Base-by-base conservation (phyloP, 2,113 vertebrate genomes). In the Pelodiscus sinensis region DNA sequence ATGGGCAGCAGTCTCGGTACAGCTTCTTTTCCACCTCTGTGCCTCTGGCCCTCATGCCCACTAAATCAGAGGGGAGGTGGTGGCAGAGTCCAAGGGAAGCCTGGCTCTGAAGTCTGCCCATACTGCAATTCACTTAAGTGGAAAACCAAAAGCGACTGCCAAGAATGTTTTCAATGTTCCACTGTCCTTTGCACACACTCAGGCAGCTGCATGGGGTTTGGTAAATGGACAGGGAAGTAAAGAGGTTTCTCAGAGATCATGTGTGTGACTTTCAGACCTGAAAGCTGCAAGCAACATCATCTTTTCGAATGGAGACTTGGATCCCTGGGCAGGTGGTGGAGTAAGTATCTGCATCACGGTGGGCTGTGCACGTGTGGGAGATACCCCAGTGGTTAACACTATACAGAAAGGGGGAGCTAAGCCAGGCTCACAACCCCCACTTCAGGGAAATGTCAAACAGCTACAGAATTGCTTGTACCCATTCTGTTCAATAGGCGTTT, bases 231-330 rank as follows among this genome's bases (percentile, higher is more conserved):
- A 82, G 90, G 44, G 85, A 62, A 21, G 65, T 35, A 35, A 71
- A 38, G 25, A 82, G 27, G 27, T 51, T 6, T 87, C 86, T 87
- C 56, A 81, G 9, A 44, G 82, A 27, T 86, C 15, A 10, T 68
- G 15, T 94, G 75, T 90, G 55, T 94, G 60, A 81, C 81, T 95
- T 97, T 81, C 96, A 99, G 99, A 98, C 58, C 97, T 99, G 88
- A 97, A 94, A 75, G 97, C 98, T 2, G 97, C 98, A 90, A 99
- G 98, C 97, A 99, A 99, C 97, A 99, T 99, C 1, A 99, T 99
- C 84, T 99, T 99, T 97, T 99, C 99, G 81, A 99, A 99, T 0
- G 99, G 99, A 52, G 98, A 99, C 91, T 97, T 99, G 97, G 99
- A 99, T 96, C 99, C 99, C 0, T 99, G 99, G 99, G 99, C 99